A percentile compares a stretch with the other conserved stretches of the same genome.
Conservation (phyloP, 2,888 invertebrate genomes). For the Torymus aiolomorphi region DNA sequence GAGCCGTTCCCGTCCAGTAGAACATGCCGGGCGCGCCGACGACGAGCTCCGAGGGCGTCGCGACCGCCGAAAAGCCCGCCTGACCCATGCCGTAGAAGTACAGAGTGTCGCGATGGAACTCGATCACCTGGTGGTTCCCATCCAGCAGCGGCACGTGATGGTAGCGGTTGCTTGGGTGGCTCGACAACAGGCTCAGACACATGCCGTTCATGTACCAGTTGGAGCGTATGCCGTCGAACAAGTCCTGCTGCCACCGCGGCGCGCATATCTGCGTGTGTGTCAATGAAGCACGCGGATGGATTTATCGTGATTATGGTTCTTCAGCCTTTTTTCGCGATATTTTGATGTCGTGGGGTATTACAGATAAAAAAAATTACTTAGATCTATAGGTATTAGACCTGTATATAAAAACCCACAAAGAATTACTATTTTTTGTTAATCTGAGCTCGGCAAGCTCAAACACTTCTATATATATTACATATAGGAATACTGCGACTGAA, state of each 20-base stretch:
- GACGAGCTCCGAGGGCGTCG: conserved; percentile 59
- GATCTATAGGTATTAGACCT: too few species aligned
- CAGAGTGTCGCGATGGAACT: conserved; percentile 37
- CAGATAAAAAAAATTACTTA: too few species aligned
- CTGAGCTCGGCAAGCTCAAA: too few species aligned
- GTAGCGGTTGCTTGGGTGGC: conserved; percentile 3
- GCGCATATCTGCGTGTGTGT: conserved; percentile 71
- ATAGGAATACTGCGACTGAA: too few species aligned
- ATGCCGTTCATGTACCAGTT: conserved; percentile 67
- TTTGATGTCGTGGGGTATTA: too few species aligned
- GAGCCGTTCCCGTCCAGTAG: conserved; percentile 67
- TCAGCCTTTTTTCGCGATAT: too few species aligned
- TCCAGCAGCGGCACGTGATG: background rate
- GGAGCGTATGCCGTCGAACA: too few species aligned
- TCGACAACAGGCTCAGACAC: conserved; percentile 64
- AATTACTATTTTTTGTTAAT: too few species aligned
- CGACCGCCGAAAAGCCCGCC: conserved; percentile 66
- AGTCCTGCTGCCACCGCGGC: conserved; percentile 71
- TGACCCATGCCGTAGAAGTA: conserved; percentile 64
- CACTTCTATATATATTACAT: too few species aligned
- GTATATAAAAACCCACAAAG: too few species aligned
- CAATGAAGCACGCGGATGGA: too few species aligned
- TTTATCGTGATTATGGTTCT: too few species aligned
- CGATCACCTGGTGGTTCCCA: background rate
- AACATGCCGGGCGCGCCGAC: conserved; percentile 72